phyloP scores from a whole-genome alignment of 2,888 invertebrate genomes.

The Epinotia ramella region DNA sequence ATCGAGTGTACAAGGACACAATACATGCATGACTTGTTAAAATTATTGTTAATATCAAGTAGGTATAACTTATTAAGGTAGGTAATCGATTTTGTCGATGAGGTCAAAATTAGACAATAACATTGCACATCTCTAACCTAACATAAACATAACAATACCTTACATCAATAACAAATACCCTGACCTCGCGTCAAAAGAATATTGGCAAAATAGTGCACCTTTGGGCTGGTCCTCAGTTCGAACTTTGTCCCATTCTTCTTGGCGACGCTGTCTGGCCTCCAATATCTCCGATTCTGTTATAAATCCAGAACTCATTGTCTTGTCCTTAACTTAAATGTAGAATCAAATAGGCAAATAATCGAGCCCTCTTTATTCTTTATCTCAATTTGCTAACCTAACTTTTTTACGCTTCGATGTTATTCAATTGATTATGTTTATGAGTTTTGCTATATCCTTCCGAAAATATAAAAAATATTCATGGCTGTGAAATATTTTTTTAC shows the following conservation, averaged over 20 bases:
- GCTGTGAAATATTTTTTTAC: background rate
- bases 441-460: background rate
- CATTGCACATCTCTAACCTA: background rate
- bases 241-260: slow-evolving; percentile 99
- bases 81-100: background rate
- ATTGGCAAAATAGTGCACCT: slow-evolving; percentile 83
- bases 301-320: slow-evolving; percentile 96
- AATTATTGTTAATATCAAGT: too few species aligned
- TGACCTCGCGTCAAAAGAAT: slow-evolving; percentile 24
- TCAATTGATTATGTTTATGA: slow-evolving; percentile 38
- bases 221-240: slow-evolving; percentile 95
- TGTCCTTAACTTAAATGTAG: slow-evolving; percentile 30
- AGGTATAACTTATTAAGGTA: too few species aligned
- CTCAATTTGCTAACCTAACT: slow-evolving; percentile 35
- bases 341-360: background rate
- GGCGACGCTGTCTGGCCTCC: slow-evolving; percentile 91
- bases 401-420: slow-evolving; percentile 34
- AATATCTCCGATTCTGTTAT: slow-evolving; percentile 94
- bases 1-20: too few species aligned
- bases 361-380: background rate
- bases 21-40: background rate
- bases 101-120: background rate
- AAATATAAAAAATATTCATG: background rate
- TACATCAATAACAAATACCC: slow-evolving; percentile 18
- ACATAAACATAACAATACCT: background rate